Percentiles rank a stretch among this genome's conserved stretches.
Evolutionary conservation across 1,140 invertebrate genomes (phyloP).

Genomic region (Lasioglossum albipes): DNA sequence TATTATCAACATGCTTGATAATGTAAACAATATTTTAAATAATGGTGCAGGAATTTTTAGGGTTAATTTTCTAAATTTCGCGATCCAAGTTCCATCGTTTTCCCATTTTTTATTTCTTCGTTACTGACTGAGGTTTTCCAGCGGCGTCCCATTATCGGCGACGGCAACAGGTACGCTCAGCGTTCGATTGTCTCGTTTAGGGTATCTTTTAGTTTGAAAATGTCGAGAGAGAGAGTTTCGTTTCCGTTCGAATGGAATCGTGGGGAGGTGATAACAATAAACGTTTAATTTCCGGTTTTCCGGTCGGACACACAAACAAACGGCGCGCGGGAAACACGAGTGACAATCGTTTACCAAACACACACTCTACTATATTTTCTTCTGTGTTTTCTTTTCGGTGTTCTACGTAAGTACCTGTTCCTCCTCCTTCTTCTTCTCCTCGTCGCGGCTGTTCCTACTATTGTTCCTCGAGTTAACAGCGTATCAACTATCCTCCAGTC

Average conservation of each 20-base stretch:
- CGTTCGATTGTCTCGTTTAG: conserved; percentile 3
- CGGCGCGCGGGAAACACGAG: background rate
- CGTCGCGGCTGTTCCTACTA: background rate
- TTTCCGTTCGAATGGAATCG: background rate
- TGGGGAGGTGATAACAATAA: conserved; percentile 18
- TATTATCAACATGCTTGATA: no score
- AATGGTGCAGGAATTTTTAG: no score
- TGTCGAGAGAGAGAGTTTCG: no score
- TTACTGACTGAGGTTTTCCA: background rate
- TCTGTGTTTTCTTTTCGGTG: no score
- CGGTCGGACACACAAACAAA: conserved; percentile 7
- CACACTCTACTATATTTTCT: no score
- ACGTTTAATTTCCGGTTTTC: conserved; percentile 26
- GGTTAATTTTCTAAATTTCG: no score
- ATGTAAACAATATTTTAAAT: no score
- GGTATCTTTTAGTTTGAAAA: background rate
- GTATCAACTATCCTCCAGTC: background rate
- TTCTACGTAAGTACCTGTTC: no score
- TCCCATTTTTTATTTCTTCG: background rate
- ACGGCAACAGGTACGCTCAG: conserved; percentile 2
- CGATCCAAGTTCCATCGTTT: conserved; percentile 7
- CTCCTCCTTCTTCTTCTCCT: background rate
- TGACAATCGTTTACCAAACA: conserved; percentile 2
- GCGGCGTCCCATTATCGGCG: background rate
- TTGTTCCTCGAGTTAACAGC: background rate